Percentiles rank a stretch among this genome's conserved stretches.
These are phyloP conservation scores for Hylaeus volcanicus DNA, from an alignment of 1,140 invertebrate species.

Conservation along the genomic window DNA sequence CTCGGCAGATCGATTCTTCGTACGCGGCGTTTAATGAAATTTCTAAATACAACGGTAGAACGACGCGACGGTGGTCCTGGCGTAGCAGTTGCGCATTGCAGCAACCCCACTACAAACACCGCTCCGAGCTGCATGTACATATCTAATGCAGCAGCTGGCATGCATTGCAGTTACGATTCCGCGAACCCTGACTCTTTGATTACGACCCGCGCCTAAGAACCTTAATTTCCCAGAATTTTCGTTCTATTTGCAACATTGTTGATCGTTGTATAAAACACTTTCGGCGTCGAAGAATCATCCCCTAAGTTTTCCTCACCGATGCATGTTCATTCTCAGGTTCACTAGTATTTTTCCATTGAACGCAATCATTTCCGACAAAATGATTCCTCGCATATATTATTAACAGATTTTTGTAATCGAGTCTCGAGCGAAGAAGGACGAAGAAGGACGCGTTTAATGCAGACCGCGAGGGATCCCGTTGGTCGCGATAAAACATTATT, in stretches of 20 bases:
- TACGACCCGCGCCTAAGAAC: not conserved
- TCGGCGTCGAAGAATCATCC: not conserved
- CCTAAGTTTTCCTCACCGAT: not conserved
- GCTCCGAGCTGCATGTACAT: constrained; percentile 19
- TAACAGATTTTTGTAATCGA: too few species aligned
- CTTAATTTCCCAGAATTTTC: constrained; percentile 11
- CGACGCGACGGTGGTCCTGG: constrained; percentile 21
- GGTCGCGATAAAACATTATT: constrained; percentile 1
- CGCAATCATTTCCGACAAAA: too few species aligned
- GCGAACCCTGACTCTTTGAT: constrained; percentile 26
- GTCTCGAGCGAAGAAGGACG: not conserved
- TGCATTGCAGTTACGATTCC: constrained; percentile 38
- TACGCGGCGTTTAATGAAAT: constrained; percentile 35
- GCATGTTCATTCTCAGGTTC: too few species aligned
- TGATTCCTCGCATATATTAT: too few species aligned
- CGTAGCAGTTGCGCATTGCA: constrained; percentile 66
- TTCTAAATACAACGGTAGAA: constrained; percentile 28
- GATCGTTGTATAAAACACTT: not conserved
- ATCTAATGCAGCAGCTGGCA: constrained; percentile 52
- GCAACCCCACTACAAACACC: constrained; percentile 57
- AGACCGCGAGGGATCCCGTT: not conserved
- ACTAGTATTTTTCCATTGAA: too few species aligned
- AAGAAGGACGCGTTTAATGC: not conserved
- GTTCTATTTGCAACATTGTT: too few species aligned
- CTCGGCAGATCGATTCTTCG: constrained; percentile 19